A percentile compares a stretch with the other conserved stretches of the same genome.
Conservation (phyloP, 2,113 vertebrate genomes). For the Cairina moschata region DNA sequence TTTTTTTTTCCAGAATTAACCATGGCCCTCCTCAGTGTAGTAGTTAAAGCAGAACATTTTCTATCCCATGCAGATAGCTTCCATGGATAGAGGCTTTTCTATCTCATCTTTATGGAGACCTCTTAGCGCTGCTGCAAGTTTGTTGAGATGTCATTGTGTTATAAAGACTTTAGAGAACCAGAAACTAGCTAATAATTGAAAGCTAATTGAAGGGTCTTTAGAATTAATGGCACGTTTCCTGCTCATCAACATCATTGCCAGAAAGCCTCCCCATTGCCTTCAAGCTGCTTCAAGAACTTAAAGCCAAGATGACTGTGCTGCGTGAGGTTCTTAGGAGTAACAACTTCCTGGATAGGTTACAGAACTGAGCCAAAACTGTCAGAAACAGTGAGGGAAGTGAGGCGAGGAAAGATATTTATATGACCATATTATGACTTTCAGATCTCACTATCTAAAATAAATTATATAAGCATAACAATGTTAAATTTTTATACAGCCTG, state of each 20-base stretch:
- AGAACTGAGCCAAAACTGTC: neutral
- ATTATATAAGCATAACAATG: neutral
- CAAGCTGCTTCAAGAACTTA: slow-evolving; percentile 10
- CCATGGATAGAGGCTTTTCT: neutral
- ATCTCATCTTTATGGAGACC: neutral
- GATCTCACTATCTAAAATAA: neutral
- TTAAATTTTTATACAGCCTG: neutral
- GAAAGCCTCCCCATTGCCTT: neutral
- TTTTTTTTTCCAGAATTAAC: neutral
- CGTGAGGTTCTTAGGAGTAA: neutral
- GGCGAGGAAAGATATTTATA: neutral
- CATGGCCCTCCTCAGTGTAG: neutral
- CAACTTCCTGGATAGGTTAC: neutral
- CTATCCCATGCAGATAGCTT: neutral
- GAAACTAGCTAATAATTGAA: neutral
- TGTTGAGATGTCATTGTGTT: neutral
- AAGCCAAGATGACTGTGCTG: neutral
- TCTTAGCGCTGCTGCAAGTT: neutral
- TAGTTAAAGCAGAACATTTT: neutral
- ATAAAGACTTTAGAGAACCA: neutral
- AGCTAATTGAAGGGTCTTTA: slow-evolving; percentile 7
- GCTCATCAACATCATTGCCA: neutral
- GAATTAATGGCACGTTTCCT: neutral
- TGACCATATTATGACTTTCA: neutral
- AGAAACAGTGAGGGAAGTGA: neutral